Evolutionary conservation across 2,113 vertebrate genomes (phyloP).

Genomic region (Sinocyclocheilus rhinocerous): DNA sequence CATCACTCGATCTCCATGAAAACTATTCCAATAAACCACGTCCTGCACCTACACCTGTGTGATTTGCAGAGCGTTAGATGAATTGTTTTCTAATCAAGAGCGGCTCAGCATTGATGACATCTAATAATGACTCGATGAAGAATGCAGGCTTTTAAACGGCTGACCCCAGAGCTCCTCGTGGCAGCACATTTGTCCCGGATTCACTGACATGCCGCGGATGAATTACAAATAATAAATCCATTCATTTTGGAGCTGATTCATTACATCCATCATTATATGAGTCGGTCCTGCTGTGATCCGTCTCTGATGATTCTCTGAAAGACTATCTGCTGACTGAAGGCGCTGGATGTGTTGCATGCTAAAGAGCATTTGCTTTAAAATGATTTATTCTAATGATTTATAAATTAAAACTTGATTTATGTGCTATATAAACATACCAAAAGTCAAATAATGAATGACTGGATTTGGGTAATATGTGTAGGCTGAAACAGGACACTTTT

Average conservation of each 20-base stretch:
- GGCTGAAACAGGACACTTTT: not conserved
- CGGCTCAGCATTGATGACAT: slow-evolving; percentile 70
- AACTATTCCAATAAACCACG: not conserved
- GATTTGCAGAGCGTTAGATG: slow-evolving; percentile 51
- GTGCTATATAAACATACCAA: not conserved
- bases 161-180: slow-evolving; percentile 64
- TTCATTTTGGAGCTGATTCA: slow-evolving; percentile 66
- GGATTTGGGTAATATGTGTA: not conserved
- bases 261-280: slow-evolving; percentile 67
- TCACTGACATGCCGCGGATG: slow-evolving; percentile 65
- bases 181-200: slow-evolving; percentile 61
- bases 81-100: slow-evolving; percentile 67
- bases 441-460: not conserved
- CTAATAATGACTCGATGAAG: slow-evolving; percentile 71
- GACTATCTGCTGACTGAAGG: not conserved
- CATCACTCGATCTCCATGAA: not conserved
- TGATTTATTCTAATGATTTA: too few relatives aligned
- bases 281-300: not conserved
- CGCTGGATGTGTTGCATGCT: not conserved
- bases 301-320: not conserved
- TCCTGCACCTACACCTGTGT: slow-evolving; percentile 28
- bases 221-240: slow-evolving; percentile 74
- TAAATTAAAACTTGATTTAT: not conserved
- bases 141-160: slow-evolving; percentile 72
- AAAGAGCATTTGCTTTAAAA: too few relatives aligned